Base-by-base conservation (phyloP, 2,797 vertebrate species). In the Catostomus latipinnis region DNA sequence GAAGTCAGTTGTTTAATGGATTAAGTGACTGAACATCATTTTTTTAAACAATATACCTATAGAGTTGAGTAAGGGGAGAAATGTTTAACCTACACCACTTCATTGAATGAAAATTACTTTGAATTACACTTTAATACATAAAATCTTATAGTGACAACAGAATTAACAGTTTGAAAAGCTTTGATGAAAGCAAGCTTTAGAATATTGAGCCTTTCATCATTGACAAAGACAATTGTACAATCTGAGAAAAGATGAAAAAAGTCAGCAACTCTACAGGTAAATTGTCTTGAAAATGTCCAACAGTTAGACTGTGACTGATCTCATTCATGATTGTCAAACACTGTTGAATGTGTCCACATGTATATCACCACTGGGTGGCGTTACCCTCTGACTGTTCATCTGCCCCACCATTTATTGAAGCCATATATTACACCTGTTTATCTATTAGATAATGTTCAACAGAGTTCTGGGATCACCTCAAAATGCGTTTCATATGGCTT, bases 1-100 rank as follows among this genome's bases (percentile, higher is more conserved):
- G 86, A 91, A 90, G 88, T 92, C 87, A 88, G 90, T 90, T 91
- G 88, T 92, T 91, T 86, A 92, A 91, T 90, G 84, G 82, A 76
- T 74, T 62, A 49, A 75, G 80, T 62, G 34, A 71, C 79, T 53
- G 72, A 16, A 73, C 22, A 9, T 72, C 16, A 73, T 53, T 81
- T 34, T 22, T 62, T 84, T 80, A 82, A 82, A 87, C 89, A 88
- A 88, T 89, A 83, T 85, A 89, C 88, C 82, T 86, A 84, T 86
- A 83, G 77, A 83, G 53, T 76, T 71, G 34, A 34, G 34, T 34
- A 16, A 65, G 46, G 10, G 46, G 60, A 53, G 54, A 77, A 46
- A n/a, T 13, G 12, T 5, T n/a, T 6, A 63, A 65, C 11, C 43
- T 65, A n/a, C 11, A 61, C 2, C 8, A 8, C 45, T 68, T 14